These are phyloP conservation scores for Paraescarpia echinospica DNA, from an alignment of 1,140 invertebrate species.

Conservation along the genomic window DNA sequence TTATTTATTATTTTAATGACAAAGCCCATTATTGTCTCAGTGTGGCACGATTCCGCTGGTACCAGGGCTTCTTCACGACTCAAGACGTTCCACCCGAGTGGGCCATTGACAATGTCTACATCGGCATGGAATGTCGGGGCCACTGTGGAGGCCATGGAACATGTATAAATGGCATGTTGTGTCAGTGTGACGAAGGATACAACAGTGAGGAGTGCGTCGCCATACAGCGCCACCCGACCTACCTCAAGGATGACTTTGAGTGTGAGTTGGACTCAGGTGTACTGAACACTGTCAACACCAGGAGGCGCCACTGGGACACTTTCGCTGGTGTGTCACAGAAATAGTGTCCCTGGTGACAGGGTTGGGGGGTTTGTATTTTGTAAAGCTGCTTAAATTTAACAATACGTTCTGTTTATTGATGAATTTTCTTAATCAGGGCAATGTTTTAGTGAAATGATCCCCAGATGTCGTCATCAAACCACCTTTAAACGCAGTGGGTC, in stretches of 20 bases:
- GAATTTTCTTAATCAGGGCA: too few relatives aligned
- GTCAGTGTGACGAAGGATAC: constrained; percentile 57
- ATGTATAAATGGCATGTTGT: constrained; percentile 54
- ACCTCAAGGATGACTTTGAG: constrained; percentile 56
- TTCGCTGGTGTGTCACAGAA: too few relatives aligned
- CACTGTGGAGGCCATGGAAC: constrained; percentile 59
- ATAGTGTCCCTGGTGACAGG: too few relatives aligned
- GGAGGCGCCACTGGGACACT: too few relatives aligned
- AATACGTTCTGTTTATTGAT: too few relatives aligned
- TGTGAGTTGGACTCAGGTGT: constrained; percentile 25
- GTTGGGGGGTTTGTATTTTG: too few relatives aligned
- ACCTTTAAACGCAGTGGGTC: too few relatives aligned
- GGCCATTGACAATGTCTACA: constrained; percentile 60
- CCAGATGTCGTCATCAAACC: too few relatives aligned
- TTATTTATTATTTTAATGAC: not conserved
- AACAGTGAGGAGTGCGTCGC: constrained; percentile 50
- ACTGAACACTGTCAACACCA: too few relatives aligned
- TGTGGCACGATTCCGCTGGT: constrained; percentile 58
- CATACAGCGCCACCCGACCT: constrained; percentile 38
- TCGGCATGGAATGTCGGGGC: constrained; percentile 58
- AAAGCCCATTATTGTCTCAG: constrained; percentile 32
- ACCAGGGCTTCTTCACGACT: constrained; percentile 53
- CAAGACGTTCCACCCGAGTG: constrained; percentile 52
- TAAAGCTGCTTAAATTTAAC: too few relatives aligned
- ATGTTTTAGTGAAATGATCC: too few relatives aligned